Base-by-base conservation (phyloP, 2,797 vertebrate species). In the Agapornis canus region DNA sequence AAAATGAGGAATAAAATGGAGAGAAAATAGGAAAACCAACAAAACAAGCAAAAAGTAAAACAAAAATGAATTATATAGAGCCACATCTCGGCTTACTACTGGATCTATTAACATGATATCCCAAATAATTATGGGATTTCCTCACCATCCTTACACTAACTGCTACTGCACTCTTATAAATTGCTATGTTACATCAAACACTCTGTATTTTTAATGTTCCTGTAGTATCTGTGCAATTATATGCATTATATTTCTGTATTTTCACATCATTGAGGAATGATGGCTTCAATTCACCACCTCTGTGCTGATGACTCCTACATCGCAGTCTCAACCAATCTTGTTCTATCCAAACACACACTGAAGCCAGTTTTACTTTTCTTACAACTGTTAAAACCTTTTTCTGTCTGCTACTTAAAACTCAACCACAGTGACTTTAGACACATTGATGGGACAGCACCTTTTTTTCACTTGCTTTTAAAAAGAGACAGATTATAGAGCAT, bases 241-340 rank as follows among this genome's bases (percentile, higher is more conserved):
- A 86, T 32, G 39, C 60, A 87, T 89, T 93, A 80, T n/a, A 89
- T 75, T 40, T 93, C 87, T 82, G 52, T 77, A 90, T 92, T 95
- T 92, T 94, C 84, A 86, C 63, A 92, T 92, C 81, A 90, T 6
- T 87, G 88, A 95, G 83, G 95, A 94, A 90, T 39, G 68, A 95
- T 69, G 49, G 64, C 88, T 96, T 78, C 86, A 89, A 87, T 94
- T 96, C 94, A 91, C 64, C 88, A 95, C 91, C 94, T 94, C 92
- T 94, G 88, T 86, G 83, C 81, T 92, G 85, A 86, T 43, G 90
- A 85, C 79, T 95, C 79, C 80, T 83, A 68, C 88, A 72, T 77
- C 77, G 92, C 90, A 65, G 82, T 96, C 78, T 57, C 68, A 92
- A 86, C 60, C 52, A 64, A 65, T 86, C 64, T 91, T 45, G 13